Evolutionary conservation across 2,888 invertebrate genomes (phyloP).

Genomic region (Thumatha senex): DNA sequence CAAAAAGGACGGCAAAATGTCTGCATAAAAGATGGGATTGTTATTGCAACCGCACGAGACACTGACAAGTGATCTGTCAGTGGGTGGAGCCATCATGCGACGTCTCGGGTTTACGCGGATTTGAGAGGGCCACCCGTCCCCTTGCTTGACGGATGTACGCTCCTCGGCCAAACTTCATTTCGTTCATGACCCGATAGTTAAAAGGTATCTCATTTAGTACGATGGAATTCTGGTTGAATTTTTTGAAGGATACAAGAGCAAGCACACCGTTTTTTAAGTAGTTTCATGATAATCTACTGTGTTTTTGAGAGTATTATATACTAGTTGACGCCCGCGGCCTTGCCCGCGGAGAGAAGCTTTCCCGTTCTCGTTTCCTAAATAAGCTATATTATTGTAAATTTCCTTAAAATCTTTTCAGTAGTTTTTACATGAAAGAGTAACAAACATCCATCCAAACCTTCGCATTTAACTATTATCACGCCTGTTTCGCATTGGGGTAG

Average conservation of each 20-base stretch:
- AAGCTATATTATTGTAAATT: no score
- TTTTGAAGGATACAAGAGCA: neutral
- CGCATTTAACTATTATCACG: no score
- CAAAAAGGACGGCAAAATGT: slow-evolving; percentile 6
- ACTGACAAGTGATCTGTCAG: slow-evolving; percentile 65
- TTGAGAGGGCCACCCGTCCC: slow-evolving; percentile 40
- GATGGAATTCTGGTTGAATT: neutral
- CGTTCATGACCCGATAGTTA: slow-evolving; percentile 25
- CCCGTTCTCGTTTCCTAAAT: no score
- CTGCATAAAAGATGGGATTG: slow-evolving; percentile 35
- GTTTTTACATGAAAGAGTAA: no score
- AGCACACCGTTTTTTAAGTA: no score
- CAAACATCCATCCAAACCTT: no score
- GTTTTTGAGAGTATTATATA: no score
- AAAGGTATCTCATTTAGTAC: slow-evolving; percentile 1
- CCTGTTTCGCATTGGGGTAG: no score
- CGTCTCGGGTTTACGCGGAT: slow-evolving; percentile 60
- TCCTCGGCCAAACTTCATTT: slow-evolving; percentile 36
- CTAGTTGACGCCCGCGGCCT: no score
- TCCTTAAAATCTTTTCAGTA: no score
- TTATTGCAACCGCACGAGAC: slow-evolving; percentile 39
- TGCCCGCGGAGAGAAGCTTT: no score
- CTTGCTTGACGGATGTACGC: slow-evolving; percentile 40
- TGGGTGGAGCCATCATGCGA: slow-evolving; percentile 35
- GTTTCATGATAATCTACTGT: no score